Percentiles rank a stretch among this genome's conserved stretches.
phyloP scores from a whole-genome alignment of 2,888 invertebrate species.

The Schrankia costaestrigalis region DNA sequence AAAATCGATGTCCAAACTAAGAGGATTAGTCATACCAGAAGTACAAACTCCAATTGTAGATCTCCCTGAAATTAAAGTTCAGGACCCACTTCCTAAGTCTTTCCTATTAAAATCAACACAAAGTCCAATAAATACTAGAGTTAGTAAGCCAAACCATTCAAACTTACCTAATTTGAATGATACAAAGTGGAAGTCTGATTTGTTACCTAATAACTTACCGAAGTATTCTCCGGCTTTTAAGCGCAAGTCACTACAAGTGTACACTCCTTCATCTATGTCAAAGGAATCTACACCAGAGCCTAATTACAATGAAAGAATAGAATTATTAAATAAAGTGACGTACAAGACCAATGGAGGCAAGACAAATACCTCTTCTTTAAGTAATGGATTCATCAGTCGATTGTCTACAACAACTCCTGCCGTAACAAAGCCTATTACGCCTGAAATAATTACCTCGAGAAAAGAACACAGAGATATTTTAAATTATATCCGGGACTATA shows the following conservation, averaged over 20 bases:
- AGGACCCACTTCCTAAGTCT: conserved; percentile 77
- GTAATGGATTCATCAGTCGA: conserved; percentile 46
- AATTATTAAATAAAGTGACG: conserved; percentile 47
- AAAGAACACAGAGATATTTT: conserved; percentile 56
- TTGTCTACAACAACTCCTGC: conserved; percentile 35
- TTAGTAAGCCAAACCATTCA: conserved; percentile 47
- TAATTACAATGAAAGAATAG: conserved; percentile 55
- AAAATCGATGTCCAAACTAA: conserved; percentile 90
- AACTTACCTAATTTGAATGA: conserved; percentile 59
- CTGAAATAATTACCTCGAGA: conserved; percentile 38
- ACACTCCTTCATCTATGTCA: conserved; percentile 68
- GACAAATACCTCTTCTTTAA: conserved; percentile 43
- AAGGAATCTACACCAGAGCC: conserved; percentile 75
- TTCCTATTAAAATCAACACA: conserved; percentile 62
- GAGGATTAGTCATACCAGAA: conserved; percentile 94
- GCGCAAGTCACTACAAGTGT: conserved; percentile 86
- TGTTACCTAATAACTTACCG: conserved; percentile 81
- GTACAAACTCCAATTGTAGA: conserved; percentile 84
- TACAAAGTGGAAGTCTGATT: conserved; percentile 67
- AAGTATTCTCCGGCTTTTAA: conserved; percentile 92
- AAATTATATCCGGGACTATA: conserved; percentile 57
- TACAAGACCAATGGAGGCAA: conserved; percentile 45
- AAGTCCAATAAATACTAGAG: conserved; percentile 50
- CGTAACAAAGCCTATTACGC: conserved; percentile 35
- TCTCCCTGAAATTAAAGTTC: conserved; percentile 91